Evolutionary conservation across 2,888 invertebrate genomes (phyloP).

Genomic region (Germaria angustata): DNA sequence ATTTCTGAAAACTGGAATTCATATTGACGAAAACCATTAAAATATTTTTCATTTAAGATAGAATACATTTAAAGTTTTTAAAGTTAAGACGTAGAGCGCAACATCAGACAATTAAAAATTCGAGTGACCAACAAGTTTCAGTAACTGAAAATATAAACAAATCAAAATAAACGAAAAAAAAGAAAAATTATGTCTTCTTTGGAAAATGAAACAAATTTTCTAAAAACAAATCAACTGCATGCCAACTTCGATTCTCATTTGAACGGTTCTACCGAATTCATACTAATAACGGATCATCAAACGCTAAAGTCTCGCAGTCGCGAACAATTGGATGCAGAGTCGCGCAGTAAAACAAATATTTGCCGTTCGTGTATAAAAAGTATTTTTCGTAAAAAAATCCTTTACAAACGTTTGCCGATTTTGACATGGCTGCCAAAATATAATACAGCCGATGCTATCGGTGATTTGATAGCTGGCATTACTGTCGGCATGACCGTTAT

Average conservation of each 20-base stretch:
- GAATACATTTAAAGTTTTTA: slow-evolving; percentile 30
- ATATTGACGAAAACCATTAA: slow-evolving; percentile 51
- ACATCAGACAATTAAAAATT: neutral
- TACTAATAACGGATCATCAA: slow-evolving; percentile 76
- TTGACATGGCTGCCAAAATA: slow-evolving; percentile 89
- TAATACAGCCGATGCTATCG: slow-evolving; percentile 85
- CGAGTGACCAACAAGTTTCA: neutral
- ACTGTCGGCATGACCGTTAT: slow-evolving; percentile 86
- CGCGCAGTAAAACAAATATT: slow-evolving; percentile 58
- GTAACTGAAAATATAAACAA: neutral
- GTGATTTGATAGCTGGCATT: slow-evolving; percentile 94
- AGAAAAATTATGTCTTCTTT: slow-evolving; percentile 72
- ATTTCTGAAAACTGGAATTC: slow-evolving; percentile 30
- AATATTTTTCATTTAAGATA: slow-evolving; percentile 19
- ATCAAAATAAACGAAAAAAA: slow-evolving; percentile 11
- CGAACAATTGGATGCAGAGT: slow-evolving; percentile 70
- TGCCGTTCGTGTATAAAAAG: slow-evolving; percentile 74
- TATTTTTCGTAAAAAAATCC: slow-evolving; percentile 84
- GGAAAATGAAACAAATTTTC: slow-evolving; percentile 74
- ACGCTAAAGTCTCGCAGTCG: slow-evolving; percentile 72
- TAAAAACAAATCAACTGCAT: slow-evolving; percentile 71
- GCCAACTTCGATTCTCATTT: slow-evolving; percentile 74
- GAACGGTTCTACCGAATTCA: slow-evolving; percentile 76
- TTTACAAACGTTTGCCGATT: slow-evolving; percentile 88
- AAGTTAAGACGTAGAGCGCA: slow-evolving; percentile 53